Evolutionary conservation across 2,113 vertebrate species (phyloP), one percentile per base, ranked within the genome.

Genomic region (Heliornis fulica): DNA sequence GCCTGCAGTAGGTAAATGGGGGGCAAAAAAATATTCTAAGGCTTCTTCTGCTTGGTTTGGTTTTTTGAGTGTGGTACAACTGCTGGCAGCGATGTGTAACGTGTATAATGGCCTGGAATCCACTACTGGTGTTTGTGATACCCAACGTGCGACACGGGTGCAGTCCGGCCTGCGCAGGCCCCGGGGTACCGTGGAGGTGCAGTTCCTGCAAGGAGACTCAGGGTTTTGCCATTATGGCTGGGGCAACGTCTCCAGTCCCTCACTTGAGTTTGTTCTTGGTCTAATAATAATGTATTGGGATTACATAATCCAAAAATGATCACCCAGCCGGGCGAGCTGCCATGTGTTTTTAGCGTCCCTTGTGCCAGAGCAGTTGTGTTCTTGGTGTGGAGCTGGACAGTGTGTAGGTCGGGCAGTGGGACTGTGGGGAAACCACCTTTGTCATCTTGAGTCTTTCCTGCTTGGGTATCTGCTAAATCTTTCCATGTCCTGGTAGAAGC

Each of bases 281-380:
- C 83, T 94, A 88, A 92, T 93, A 46, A 15, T 81, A 77, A 69
- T 83, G 87, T 76, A 65, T 91, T 83, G 88, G 91, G 87, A 90
- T 89, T 76, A 92, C 88, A 91, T 92, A 85, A 85, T 84, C 87
- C 53, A 34, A 76, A 95, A 84, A 82, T 31, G 83, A 93, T 94
- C 84, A 71, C 83, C 94, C 93, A 46, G 87, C 93, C 0, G 86
- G 96, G 94, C 91, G 21, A 89, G 91, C 91, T 96, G 95, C 95
- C 94, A 83, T 90, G 40, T 11, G 91, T 57, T 78, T 94, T 77
- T 54, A 81, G 89, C 45, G 71, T 69, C 90, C 94, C 92, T 20
- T 34, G 80, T 96, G 93, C 90, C 93, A 80, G 63, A 79, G 90
- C 69, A 51, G 68, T 95, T 41, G 89, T 32, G 46, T 92, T 83